Evolutionary conservation across 2,888 invertebrate species (phyloP).

Genomic region (Celastrina argiolus): DNA sequence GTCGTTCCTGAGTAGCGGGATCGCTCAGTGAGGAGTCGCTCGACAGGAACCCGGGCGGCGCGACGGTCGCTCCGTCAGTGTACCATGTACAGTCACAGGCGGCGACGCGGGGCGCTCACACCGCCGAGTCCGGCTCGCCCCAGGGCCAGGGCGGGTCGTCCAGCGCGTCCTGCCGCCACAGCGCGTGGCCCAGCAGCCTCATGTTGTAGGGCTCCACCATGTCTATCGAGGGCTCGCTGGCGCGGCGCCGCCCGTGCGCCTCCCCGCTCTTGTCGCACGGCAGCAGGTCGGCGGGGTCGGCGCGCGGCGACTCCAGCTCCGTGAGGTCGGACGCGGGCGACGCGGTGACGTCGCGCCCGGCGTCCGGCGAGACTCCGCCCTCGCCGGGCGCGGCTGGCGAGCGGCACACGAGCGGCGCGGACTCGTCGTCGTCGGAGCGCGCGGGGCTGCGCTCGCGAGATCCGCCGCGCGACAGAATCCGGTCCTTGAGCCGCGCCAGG

Average conservation of each 20-base stretch:
- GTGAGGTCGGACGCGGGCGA: conserved; percentile 68
- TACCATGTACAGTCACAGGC: background rate
- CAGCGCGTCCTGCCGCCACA: conserved; percentile 73
- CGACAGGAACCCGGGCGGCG: background rate
- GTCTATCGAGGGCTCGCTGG: conserved; percentile 55
- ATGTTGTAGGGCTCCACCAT: conserved; percentile 69
- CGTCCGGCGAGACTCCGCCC: conserved; percentile 36
- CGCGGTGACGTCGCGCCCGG: conserved; percentile 40
- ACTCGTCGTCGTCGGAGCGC: conserved; percentile 79
- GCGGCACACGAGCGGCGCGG: conserved; percentile 80
- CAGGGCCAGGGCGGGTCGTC: conserved; percentile 73
- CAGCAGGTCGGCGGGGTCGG: conserved; percentile 51
- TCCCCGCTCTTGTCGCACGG: conserved; percentile 47
- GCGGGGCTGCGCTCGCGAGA: conserved; percentile 62
- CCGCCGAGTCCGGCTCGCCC: conserved; percentile 70
- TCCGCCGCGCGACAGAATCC: conserved; percentile 53
- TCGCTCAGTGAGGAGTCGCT: background rate
- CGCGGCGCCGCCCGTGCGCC: conserved; percentile 40
- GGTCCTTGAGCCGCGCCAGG: conserved; percentile 59
- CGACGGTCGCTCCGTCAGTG: background rate
- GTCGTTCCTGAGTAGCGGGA: background rate
- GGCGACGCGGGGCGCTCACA: conserved; percentile 44
- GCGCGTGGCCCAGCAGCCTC: conserved; percentile 59
- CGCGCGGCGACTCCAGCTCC: conserved; percentile 58
- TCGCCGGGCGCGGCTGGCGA: conserved; percentile 35